Conservation (phyloP, 2,888 invertebrate species). For the Drosophila maculinotata region DNA sequence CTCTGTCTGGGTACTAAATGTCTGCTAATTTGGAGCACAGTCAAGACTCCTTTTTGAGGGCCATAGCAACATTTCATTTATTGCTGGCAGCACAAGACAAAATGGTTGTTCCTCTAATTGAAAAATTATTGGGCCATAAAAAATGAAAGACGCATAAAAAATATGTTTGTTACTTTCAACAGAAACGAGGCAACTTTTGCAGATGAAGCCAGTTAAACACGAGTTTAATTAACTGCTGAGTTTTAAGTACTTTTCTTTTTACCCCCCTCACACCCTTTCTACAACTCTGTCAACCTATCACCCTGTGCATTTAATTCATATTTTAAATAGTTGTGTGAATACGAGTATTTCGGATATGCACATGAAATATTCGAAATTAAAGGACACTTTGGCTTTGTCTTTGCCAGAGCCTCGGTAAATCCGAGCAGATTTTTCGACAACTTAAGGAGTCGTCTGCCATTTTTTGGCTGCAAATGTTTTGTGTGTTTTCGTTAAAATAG, state of each 20-base stretch:
- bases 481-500: conserved; percentile 54
- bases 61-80: conserved; percentile 75
- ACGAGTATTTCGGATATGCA: conserved; percentile 22
- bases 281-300: conserved; percentile 15
- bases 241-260: conserved; percentile 72
- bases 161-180: conserved; percentile 60
- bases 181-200: conserved; percentile 38
- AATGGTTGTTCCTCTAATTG: conserved; percentile 72
- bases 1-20: conserved; percentile 27
- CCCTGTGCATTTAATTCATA: conserved; percentile 56
- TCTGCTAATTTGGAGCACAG: conserved; percentile 54
- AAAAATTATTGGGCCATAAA: conserved; percentile 80
- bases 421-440: conserved; percentile 24
- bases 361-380: conserved; percentile 49
- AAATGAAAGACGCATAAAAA: conserved; percentile 72
- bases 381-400: conserved; percentile 30
- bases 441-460: conserved; percentile 36
- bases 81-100: conserved; percentile 63
- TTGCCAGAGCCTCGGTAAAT: conserved; percentile 20
- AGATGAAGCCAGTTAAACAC: conserved; percentile 47
- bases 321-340: conserved; percentile 70
- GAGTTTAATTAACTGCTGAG: conserved; percentile 75
- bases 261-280: neutral
- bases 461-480: conserved; percentile 61
- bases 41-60: conserved; percentile 19